Base-by-base conservation (phyloP, 2,797 vertebrate species). In the Lateolabrax maculatus region DNA sequence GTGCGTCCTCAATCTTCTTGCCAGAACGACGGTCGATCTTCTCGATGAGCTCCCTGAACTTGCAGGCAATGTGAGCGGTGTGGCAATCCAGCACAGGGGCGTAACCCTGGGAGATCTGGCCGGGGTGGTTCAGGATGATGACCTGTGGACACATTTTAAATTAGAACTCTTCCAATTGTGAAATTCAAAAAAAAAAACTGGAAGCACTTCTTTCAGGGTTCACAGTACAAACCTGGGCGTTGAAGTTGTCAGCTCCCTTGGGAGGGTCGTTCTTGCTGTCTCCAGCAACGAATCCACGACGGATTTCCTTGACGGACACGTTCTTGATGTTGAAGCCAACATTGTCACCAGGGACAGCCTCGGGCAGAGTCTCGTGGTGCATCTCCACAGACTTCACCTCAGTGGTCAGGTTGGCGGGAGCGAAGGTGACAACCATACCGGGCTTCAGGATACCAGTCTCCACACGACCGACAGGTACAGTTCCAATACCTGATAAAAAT, bases 261-360 rank as follows among this genome's bases (percentile, higher is more conserved):
- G 94, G 94, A 0, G 94, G 95, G 87, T 96, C 94, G 6, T 93
- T 95, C 89, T 96, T 97, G 92, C 94, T 96, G 92, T 96, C 95
- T 2, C 95, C 96, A 21, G 94, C 91, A 11, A 96, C 93, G 12
- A 95, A 94, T 56, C 96, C 96, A 79, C 95, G 92, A 27, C 93
- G 93, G 75, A 97, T 94, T 55, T 96, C 95, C 88, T 96, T 96
- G 48, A 96, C 95, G 0, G 95, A 96, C 55, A 96, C 95, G 61
- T 97, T 97, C 93, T 97, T 97, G 67, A 97, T 61, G 46, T 97
- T 97, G 90, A 97, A 96, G n/a, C 95, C 96, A 0, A 96, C 93
- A 4, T 96, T 96, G 91, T 96, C 95, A 2, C 95, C 95, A 0
- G 95, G 95, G 15, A 91, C 6, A 37, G 95, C 95, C 79, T 96